phyloP scores from a whole-genome alignment of 2,797 vertebrate species.

The Gymnoscopelus braueri region DNA sequence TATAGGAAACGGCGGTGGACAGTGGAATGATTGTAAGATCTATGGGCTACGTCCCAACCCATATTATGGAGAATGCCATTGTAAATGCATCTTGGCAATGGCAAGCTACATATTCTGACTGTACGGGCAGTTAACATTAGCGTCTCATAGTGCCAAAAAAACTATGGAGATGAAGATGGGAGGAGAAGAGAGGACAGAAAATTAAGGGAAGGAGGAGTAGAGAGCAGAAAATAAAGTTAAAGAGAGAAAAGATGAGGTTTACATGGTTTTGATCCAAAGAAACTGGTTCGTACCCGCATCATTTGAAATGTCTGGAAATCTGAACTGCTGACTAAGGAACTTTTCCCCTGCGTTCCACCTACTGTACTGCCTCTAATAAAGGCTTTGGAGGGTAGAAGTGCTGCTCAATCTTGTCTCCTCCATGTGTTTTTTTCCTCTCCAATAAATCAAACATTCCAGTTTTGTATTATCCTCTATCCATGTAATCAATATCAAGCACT shows the following conservation, averaged over 20 bases:
- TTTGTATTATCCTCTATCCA: background rate
- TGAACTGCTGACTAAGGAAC: conserved; percentile 32
- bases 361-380: conserved; percentile 18
- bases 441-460: conserved; percentile 22
- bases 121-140: too few species aligned
- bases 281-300: conserved; percentile 2
- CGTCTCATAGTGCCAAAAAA: too few species aligned
- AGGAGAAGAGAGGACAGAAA: conserved; percentile 8
- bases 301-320: conserved; percentile 41
- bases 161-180: background rate
- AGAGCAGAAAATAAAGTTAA: conserved; percentile 7
- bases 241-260: background rate
- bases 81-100: too few species aligned
- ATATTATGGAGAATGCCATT: too few species aligned
- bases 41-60: too few species aligned
- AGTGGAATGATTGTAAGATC: too few species aligned
- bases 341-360: conserved; percentile 9
- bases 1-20: too few species aligned
- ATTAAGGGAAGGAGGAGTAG: conserved; percentile 14
- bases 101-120: too few species aligned
- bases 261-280: conserved; percentile 17
- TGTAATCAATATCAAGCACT: conserved; percentile 25
- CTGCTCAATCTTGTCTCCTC: too few species aligned
- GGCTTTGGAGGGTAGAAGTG: background rate
- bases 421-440: conserved; percentile 22